Evolutionary conservation across 2,888 invertebrate genomes (phyloP).

Genomic region (Sesia apiformis): DNA sequence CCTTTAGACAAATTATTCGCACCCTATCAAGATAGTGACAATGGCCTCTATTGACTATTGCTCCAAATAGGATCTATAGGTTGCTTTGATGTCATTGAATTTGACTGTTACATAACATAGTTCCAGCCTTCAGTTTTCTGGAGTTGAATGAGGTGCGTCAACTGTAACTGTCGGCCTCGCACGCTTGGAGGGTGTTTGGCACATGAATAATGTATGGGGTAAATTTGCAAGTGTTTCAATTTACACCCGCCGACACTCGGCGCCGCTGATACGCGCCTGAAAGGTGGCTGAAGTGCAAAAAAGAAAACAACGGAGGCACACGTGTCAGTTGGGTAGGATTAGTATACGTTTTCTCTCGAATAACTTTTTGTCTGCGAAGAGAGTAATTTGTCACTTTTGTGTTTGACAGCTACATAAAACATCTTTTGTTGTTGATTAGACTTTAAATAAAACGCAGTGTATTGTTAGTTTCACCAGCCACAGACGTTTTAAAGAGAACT

Average conservation of each 20-base stretch:
- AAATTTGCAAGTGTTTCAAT: constrained; percentile 75
- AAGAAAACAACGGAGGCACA: constrained; percentile 54
- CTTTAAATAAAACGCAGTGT: too few species aligned
- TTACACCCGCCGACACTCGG: constrained; percentile 66
- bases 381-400: neutral
- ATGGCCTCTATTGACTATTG: constrained; percentile 17
- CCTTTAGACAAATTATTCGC: constrained; percentile 33
- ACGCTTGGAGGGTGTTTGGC: constrained; percentile 53
- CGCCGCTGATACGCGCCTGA: constrained; percentile 55
- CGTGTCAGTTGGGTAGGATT: constrained; percentile 16
- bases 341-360: constrained; percentile 7
- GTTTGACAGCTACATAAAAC: too few species aligned
- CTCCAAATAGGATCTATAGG: neutral
- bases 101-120: too few species aligned
- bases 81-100: neutral
- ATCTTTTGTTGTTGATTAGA: too few species aligned
- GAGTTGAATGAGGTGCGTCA: constrained; percentile 35
- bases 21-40: constrained; percentile 12
- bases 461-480: too few species aligned
- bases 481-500: too few species aligned
- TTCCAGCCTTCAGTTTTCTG: constrained; percentile 29
- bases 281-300: constrained; percentile 62
- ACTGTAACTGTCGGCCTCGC: constrained; percentile 48
- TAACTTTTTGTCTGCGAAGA: constrained; percentile 2
- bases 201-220: constrained; percentile 71